These are phyloP conservation scores for Fistularia tabacaria DNA, from an alignment of 2,797 vertebrate genomes.

Conservation along the genomic window DNA sequence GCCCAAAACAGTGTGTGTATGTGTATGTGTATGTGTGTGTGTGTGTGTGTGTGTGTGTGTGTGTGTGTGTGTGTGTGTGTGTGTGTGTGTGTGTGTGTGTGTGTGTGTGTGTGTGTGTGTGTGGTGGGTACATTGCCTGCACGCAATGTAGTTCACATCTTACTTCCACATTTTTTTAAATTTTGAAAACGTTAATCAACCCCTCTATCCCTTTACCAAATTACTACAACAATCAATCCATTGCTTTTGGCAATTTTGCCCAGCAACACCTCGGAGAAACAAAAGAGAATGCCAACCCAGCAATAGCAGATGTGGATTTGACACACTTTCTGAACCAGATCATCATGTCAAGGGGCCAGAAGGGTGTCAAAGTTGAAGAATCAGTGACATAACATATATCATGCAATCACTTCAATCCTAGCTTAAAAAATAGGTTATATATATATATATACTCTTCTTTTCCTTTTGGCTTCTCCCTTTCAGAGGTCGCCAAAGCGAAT, in stretches of 20 bases:
- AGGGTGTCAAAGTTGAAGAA: slow-evolving; percentile 12
- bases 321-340: slow-evolving; percentile 65
- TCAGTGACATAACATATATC: too few relatives aligned
- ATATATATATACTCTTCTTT: too few relatives aligned
- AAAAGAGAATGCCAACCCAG: slow-evolving; percentile 43
- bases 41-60: too few relatives aligned
- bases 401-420: too few relatives aligned
- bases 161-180: slow-evolving; percentile 35
- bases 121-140: slow-evolving; percentile 19
- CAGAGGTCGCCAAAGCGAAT: too few relatives aligned
- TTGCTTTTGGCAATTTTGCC: slow-evolving; percentile 58
- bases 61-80: too few relatives aligned
- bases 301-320: slow-evolving; percentile 67
- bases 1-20: slow-evolving; percentile 52
- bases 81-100: too few relatives aligned
- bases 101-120: neutral
- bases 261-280: slow-evolving; percentile 57
- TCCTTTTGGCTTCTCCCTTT: too few relatives aligned
- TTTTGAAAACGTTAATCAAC: slow-evolving; percentile 4
- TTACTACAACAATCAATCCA: slow-evolving; percentile 51
- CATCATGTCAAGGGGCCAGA: slow-evolving; percentile 59
- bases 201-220: slow-evolving; percentile 36
- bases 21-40: slow-evolving; percentile 11
- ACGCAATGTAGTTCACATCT: slow-evolving; percentile 38
- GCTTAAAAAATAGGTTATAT: too few relatives aligned